phyloP scores from a whole-genome alignment of 2,797 vertebrate genomes.

The Otus scops region DNA sequence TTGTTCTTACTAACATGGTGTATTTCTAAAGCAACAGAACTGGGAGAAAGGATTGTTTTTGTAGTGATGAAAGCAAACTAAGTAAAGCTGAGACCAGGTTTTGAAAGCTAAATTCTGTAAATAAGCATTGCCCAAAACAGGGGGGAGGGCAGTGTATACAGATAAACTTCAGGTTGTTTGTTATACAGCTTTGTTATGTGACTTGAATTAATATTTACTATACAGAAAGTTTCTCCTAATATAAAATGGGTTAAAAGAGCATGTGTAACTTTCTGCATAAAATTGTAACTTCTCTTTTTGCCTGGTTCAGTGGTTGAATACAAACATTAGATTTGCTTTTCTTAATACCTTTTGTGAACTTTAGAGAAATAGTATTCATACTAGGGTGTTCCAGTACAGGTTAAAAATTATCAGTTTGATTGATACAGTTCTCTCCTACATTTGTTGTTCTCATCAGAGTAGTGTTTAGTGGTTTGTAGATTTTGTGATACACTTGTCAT shows the following conservation, averaged over 20 bases:
- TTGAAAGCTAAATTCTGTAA: not conserved
- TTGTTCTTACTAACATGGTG: not conserved
- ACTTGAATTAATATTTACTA: not conserved
- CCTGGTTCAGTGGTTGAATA: not conserved
- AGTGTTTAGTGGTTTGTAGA: not conserved
- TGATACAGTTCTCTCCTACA: not conserved
- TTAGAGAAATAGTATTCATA: not conserved
- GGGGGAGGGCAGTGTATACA: not conserved
- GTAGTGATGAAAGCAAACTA: slow-evolving; percentile 11
- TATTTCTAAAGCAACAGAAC: slow-evolving; percentile 28
- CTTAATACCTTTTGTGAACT: not conserved
- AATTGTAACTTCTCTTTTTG: not conserved
- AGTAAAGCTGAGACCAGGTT: not conserved
- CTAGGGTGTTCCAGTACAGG: not conserved
- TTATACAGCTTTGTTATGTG: not conserved
- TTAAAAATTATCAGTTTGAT: not conserved
- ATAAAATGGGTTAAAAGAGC: not conserved
- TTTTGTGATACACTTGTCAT: not conserved
- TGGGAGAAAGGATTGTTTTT: slow-evolving; percentile 7
- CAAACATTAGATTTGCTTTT: not conserved
- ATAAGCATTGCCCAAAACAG: not conserved
- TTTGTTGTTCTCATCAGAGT: not conserved
- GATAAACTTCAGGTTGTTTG: not conserved
- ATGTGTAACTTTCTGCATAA: not conserved
- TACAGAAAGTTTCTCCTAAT: not conserved